Percentiles rank a stretch among this genome's conserved stretches.
Evolutionary conservation across 2,797 vertebrate genomes (phyloP).

Genomic region (Thripadectes ignobilis): DNA sequence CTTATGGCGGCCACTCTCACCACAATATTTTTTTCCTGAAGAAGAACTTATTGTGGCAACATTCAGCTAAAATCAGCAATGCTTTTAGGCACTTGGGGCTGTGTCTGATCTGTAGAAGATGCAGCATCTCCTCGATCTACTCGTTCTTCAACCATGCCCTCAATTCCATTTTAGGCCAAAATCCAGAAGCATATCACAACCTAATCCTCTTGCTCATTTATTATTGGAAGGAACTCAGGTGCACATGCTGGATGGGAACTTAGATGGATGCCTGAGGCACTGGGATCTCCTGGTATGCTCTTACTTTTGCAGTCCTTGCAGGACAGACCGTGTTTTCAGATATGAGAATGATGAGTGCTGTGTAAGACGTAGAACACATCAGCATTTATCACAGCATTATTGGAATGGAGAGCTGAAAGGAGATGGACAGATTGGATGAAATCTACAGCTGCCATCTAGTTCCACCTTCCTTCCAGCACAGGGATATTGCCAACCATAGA

Average conservation of each 20-base stretch:
- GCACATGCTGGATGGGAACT: neutral
- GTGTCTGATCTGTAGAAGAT: neutral
- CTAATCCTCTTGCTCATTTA: neutral
- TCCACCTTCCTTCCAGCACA: neutral
- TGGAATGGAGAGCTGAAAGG: neutral
- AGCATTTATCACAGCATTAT: neutral
- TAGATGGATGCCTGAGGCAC: neutral
- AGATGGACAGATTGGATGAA: neutral
- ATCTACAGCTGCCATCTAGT: neutral
- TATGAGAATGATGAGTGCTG: accelerated
- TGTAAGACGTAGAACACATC: neutral
- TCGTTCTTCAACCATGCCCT: neutral
- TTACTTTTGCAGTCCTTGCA: neutral
- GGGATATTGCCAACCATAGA: neutral
- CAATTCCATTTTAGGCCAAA: neutral
- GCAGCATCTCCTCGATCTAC: neutral
- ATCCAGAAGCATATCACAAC: neutral
- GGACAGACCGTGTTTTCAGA: neutral
- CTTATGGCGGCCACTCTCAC: neutral
- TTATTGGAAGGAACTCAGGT: neutral
- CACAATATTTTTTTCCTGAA: neutral
- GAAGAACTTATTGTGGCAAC: neutral
- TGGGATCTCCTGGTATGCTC: neutral
- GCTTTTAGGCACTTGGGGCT: neutral
- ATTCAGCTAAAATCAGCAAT: neutral